Base-by-base conservation (phyloP, 2,113 vertebrate genomes). In the Lepus europaeus region DNA sequence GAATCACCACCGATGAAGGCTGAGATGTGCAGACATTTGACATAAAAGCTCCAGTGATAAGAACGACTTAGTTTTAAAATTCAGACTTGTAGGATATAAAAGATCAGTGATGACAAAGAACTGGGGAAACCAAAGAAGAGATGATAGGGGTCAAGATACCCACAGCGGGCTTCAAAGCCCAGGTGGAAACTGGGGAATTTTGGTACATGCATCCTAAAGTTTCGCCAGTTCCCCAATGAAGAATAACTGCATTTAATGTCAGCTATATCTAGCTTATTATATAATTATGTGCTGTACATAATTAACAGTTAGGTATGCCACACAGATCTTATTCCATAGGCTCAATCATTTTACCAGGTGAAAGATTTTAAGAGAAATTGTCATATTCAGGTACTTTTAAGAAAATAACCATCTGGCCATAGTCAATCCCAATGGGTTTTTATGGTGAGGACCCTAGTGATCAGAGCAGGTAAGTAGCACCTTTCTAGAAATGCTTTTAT, bases 361-460 rank as follows among this genome's bases (percentile, higher is more conserved):
- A 69, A 72, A 88, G 68, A 36, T 74, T 22, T 80, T 87, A 33
- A 84, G 56, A 84, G 31, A 93, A 90, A 79, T 16, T 80, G 36
- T 87, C 1, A 5, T 93, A 33, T 74, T 83, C 31, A 76, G 80
- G 39, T 64, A 23, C 31, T 59, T 88, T 69, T 56, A 84, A 89
- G 76, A 0, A 68, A 66, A 77, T 4, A 73, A 53, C 78, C 51
- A 70, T 2, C 17, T 63, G 19, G 51, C 63, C 53, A 20, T 23
- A 10, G 36, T 66, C 31, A 82, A 64, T 61, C 14, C 22, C 22
- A 0, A 2, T 0, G 72, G 72, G 25, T 63, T 66, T 7, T 39
- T 45, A 66, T 20, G 33, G 19, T 56, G 33, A 80, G 10, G 12
- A 59, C 5, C 19, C 36, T 66, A 14, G 3, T 39, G 89, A 29